Base-by-base conservation (phyloP, 2,888 invertebrate species). In the Phytoseiulus persimilis region DNA sequence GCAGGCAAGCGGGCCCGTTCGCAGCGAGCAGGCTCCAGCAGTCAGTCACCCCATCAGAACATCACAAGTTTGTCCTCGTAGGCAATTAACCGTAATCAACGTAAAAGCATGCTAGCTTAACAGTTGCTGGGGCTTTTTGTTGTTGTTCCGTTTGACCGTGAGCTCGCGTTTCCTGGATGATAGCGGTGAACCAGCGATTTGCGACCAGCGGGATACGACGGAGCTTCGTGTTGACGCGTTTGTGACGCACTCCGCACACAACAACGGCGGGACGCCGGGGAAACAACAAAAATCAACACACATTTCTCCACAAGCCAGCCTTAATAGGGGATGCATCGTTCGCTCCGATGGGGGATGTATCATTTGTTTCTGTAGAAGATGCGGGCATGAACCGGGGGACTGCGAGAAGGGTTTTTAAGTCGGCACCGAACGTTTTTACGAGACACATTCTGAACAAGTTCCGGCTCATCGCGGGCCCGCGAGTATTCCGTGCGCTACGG, bases 21-120 rank as follows among this genome's bases (percentile, higher is more conserved):
- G 39, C 65, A 28, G 65, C 65, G 65, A 14, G 65, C 65, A 28
- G 65, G 18, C 9, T 65, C 28, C 18, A 65, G 65, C 65, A 65
- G 65, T 65, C 65, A 65, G 65, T 65, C 65, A 65, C 65, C 65
- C 65, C 65, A 65, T 65, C 65, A 65, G 65, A 65, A 65, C 65
- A 65, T 65, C 65, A 65, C 65, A 65, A 65, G 65, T 65, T 65
- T 65, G 65, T 65, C 65, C 65, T 65, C 65, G 65, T 65, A 65
- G 65, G 65, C 65, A 65, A 65, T 65, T 65, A 65, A 65, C 65
- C 65, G 65, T 65, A 65, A 65, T 65, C 65, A 65, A 65, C 65
- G 65, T 65, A 65, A 65, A 65, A 65, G 65, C 65, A 65, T 65
- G 65, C 65, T 65, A 65, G 65, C 65, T 65, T 65, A 39, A 65